Base-by-base conservation (phyloP, 2,113 vertebrate genomes). In the Jacana jacana region DNA sequence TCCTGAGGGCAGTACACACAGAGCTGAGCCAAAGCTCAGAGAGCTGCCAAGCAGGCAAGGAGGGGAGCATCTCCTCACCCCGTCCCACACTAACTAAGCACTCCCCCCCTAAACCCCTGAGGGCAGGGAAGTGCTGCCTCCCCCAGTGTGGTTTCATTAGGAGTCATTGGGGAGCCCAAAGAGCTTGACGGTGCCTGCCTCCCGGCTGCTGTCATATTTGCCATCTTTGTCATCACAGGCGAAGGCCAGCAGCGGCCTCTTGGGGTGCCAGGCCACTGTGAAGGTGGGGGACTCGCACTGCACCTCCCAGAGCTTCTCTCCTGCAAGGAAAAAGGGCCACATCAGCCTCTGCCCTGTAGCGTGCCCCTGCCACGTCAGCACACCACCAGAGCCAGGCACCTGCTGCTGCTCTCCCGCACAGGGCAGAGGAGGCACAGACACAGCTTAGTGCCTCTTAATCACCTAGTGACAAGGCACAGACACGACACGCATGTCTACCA, bases 251-350 rank as follows among this genome's bases (percentile, higher is more conserved):
- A 99, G 98, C 0, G 99, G 99, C 70, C 99, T 98, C 97, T 99
- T 99, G 7, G 99, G 99, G 94, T 99, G 99, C 99, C 99, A 99
- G 51, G 99, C 99, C 39, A 99, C 99, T 0, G 99, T 99, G 96
- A 99, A 99, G 73, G 99, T 99, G 4, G 99, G 99, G 5, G 99
- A 99, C 85, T 99, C 99, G 0, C 99, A 99, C 97, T 99, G 99
- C n/a, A 99, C 99, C 97, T 99, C 99, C 99, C 99, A 99, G 44
- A 99, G 98, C 96, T 99, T 99, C 98, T 99, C 99, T 81, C 99
- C 99, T 99, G 89, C 27, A 94, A 35, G 91, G 35, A 96, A 93
- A 96, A 84, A 80, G 48, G 55, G 44, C 31, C 42, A 55, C 0
- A 1, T 95, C 58, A 92, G 80, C 69, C n/a, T 82, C 40, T 73